phyloP scores from a whole-genome alignment of 2,113 vertebrate genomes.

The Hippocampus zosterae region DNA sequence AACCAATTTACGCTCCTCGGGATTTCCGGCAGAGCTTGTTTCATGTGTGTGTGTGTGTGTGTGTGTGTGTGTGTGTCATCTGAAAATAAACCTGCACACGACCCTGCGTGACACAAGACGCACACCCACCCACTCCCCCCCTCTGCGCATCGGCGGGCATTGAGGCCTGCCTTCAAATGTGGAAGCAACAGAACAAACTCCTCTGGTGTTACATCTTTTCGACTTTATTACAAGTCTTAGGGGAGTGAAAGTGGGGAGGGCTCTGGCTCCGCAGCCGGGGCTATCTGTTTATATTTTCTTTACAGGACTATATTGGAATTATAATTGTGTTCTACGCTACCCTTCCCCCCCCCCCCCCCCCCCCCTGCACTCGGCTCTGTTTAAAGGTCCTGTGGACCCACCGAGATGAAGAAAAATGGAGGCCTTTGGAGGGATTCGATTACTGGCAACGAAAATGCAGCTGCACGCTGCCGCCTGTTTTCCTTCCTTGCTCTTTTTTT shows the following conservation, averaged over 20 bases:
- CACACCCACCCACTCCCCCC: not conserved
- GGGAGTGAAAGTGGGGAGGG: slow-evolving; percentile 49
- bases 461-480: slow-evolving; percentile 55
- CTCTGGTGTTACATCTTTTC: slow-evolving; percentile 74
- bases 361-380: slow-evolving; percentile 59
- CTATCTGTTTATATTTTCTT: slow-evolving; percentile 75
- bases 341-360: slow-evolving; percentile 33
- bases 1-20: slow-evolving; percentile 50
- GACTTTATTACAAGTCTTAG: slow-evolving; percentile 75
- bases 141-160: slow-evolving; percentile 16
- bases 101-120: slow-evolving; percentile 29
- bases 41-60: not conserved
- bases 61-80: not conserved
- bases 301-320: slow-evolving; percentile 72
- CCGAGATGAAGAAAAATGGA: slow-evolving; percentile 81
- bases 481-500: slow-evolving; percentile 46
- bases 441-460: slow-evolving; percentile 74
- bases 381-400: slow-evolving; percentile 74
- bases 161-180: slow-evolving; percentile 54
- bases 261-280: slow-evolving; percentile 42
- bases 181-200: slow-evolving; percentile 51
- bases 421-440: slow-evolving; percentile 77
- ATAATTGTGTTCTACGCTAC: slow-evolving; percentile 73
- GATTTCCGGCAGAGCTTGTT: slow-evolving; percentile 33
- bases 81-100: slow-evolving; percentile 43